Evolutionary conservation across 1,140 invertebrate species (phyloP), one percentile per base, ranked within the genome.

Genomic region (Euwallacea fornicatus): DNA sequence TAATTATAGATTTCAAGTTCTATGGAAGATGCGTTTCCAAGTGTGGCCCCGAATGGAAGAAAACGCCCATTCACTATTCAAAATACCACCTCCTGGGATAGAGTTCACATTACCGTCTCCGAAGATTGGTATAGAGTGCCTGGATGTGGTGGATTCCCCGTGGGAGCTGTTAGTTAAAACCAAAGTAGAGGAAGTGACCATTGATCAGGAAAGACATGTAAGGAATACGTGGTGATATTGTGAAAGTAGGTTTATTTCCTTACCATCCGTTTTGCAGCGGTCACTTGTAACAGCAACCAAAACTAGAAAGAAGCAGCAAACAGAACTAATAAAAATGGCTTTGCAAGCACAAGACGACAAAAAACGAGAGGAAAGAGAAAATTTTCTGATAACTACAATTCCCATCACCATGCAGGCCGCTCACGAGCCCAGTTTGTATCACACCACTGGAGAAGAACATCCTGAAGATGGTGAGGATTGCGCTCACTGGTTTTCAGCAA

Each of bases 41-140:
- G 95, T 98, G 7, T 99, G 97, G 97, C 93, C 96, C 0, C 86
- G 97, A 71, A 98, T 99, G 96, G 98, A 99, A 83, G 97, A 99
- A 81, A 92, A 93, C 33, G 97, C 97, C 6, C 95, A 98, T 64
- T 80, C 94, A 13, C 92, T 91, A 0, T 98, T 99, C 78, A 99
- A 99, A 85, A 92, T 98, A 0, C 97, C 97, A 6, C 98, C 98
- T 0, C 97, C 98, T 0, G 94, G 95, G 16, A 99, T 99, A 73
- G 98, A 99, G 79, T 99, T 99, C 79, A 99, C 97, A 0, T 83
- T 99, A 13, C 98, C 98, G 0, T 99, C 97, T 0, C 98, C 98
- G 0, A 97, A 98, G 82, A 98, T 99, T 75, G 98, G 98, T 7
- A 94, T 96, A 21, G 95, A 97, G 81, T 94, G 92, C 42, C 83